Conservation (phyloP, 2,888 invertebrate species). For the Cabera pusaria region DNA sequence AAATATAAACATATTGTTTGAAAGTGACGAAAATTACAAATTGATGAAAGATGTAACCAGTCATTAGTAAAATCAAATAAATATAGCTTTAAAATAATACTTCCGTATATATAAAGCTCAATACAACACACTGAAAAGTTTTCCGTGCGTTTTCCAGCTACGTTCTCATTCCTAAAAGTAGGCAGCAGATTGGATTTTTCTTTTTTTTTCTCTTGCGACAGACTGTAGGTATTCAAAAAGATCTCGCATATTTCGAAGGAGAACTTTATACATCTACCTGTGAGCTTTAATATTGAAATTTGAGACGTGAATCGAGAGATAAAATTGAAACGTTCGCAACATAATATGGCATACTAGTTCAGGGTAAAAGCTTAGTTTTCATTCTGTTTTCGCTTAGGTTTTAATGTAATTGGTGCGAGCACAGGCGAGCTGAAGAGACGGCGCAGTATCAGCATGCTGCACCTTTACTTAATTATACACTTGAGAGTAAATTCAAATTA, state of each 20-base stretch:
- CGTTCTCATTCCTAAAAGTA: conserved; percentile 69
- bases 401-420: conserved; percentile 32
- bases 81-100: too few species aligned
- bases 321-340: not conserved
- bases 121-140: conserved; percentile 50
- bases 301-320: conserved; percentile 12
- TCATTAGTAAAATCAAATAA: too few species aligned
- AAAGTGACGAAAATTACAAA: too few species aligned
- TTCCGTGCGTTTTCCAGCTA: conserved; percentile 45
- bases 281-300: conserved; percentile 42
- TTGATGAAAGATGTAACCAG: too few species aligned
- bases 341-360: not conserved
- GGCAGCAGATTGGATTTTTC: conserved; percentile 67
- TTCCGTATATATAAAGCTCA: too few species aligned
- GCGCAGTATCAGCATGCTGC: conserved; percentile 27
- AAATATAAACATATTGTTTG: too few species aligned
- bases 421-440: conserved; percentile 25
- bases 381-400: conserved; percentile 15
- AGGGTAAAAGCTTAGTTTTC: conserved; percentile 11
- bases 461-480: conserved; percentile 31
- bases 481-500: conserved; percentile 29
- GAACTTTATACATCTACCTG: conserved; percentile 49
- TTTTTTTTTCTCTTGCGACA: conserved; percentile 55
- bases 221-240: conserved; percentile 56
- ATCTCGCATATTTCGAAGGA: conserved; percentile 53